phyloP scores from a whole-genome alignment of 1,140 invertebrate genomes.

The Drosophila athabasca region DNA sequence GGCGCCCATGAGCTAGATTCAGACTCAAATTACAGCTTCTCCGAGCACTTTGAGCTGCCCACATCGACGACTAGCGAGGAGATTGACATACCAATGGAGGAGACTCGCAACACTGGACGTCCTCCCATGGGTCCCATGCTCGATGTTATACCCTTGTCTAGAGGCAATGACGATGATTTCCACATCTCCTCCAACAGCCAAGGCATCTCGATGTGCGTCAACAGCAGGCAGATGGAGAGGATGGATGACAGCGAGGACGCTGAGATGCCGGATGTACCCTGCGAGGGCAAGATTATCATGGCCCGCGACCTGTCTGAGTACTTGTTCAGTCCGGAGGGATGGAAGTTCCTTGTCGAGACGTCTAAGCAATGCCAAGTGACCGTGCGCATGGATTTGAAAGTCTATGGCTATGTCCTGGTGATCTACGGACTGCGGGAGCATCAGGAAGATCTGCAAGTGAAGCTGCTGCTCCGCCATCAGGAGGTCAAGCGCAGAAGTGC shows the following conservation, averaged over 20 bases:
- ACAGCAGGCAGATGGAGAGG: constrained; percentile 8
- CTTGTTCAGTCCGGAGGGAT: constrained; percentile 84
- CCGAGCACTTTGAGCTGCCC: constrained; percentile 76
- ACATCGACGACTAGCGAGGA: constrained; percentile 50
- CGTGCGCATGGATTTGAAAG: constrained; percentile 78
- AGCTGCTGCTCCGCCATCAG: constrained; percentile 73
- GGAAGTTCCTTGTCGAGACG: constrained; percentile 77
- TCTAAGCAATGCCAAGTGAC: constrained; percentile 83
- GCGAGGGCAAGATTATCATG: constrained; percentile 84
- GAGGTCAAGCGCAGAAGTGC: constrained; percentile 56
- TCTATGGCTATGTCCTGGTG: constrained; percentile 83
- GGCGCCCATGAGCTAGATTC: constrained; percentile 63
- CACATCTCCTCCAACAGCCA: constrained; percentile 19
- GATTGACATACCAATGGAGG: neutral
- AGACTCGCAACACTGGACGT: neutral
- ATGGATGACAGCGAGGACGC: neutral
- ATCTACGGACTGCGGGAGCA: constrained; percentile 84
- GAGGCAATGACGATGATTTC: constrained; percentile 14
- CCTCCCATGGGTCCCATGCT: constrained; percentile 52
- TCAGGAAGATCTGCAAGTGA: constrained; percentile 84
- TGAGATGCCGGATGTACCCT: constrained; percentile 46
- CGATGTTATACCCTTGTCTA: constrained; percentile 67
- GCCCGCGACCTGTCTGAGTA: constrained; percentile 83
- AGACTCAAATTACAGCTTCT: constrained; percentile 82
- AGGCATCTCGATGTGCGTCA: constrained; percentile 73